phyloP scores from a whole-genome alignment of 1,140 invertebrate genomes.

The Aphaenogaster floridana region DNA sequence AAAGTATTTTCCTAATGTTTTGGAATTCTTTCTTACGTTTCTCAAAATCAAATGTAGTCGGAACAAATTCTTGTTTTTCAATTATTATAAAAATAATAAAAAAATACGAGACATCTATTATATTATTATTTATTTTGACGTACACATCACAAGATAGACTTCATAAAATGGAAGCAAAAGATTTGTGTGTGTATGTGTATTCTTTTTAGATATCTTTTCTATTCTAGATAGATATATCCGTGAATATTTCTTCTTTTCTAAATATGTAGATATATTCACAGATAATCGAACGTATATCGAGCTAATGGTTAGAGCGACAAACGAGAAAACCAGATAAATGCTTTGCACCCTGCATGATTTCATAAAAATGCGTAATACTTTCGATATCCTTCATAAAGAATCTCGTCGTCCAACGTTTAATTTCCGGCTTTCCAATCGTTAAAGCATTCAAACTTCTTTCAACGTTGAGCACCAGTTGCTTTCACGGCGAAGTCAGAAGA shows the following conservation, averaged over 20 bases:
- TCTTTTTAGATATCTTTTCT: background rate
- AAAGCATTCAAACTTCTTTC: slow-evolving; percentile 24
- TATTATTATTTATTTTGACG: background rate
- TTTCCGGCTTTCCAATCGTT: slow-evolving; percentile 34
- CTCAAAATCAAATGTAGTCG: background rate
- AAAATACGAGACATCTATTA: background rate
- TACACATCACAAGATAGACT: background rate
- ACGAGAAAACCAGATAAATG: background rate
- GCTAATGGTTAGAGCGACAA: background rate
- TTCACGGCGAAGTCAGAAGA: background rate
- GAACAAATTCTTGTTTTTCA: background rate
- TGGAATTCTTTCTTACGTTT: slow-evolving; percentile 4
- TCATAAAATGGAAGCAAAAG: background rate
- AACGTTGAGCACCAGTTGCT: background rate
- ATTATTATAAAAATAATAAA: slow-evolving; percentile 1
- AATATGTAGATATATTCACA: background rate
- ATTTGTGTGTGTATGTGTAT: background rate
- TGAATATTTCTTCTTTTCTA: background rate
- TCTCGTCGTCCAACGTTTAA: slow-evolving; percentile 36
- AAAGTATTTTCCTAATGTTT: slow-evolving; percentile 16
- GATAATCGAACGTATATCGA: background rate
- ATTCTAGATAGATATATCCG: background rate
- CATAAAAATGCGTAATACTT: slow-evolving; percentile 26
- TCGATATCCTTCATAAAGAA: slow-evolving; percentile 29
- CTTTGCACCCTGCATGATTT: background rate